These are phyloP conservation scores for Eupithecia centaureata DNA, from an alignment of 2,888 invertebrate species.

Conservation along the genomic window DNA sequence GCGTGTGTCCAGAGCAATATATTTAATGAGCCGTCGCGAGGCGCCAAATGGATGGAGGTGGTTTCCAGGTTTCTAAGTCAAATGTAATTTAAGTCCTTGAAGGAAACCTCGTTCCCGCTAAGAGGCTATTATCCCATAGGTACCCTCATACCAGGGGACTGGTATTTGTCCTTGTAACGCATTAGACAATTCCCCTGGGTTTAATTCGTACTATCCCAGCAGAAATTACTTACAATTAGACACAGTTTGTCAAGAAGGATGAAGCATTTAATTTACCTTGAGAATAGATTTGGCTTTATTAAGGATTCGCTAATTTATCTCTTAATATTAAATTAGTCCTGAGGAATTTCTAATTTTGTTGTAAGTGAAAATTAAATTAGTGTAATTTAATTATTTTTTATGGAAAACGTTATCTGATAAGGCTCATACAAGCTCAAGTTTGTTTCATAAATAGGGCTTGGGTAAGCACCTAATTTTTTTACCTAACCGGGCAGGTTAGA, in stretches of 20 bases:
- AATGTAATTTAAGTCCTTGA: not conserved
- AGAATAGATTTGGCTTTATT: conserved; percentile 13
- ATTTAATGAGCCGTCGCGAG: not conserved
- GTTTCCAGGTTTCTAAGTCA: not conserved
- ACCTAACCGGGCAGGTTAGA: too few species aligned
- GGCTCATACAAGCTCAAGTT: too few species aligned
- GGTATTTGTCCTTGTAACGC: conserved; percentile 5
- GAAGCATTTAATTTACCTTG: conserved; percentile 16
- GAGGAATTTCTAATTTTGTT: not conserved
- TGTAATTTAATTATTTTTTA: not conserved
- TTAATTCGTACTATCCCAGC: not conserved
- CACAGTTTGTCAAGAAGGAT: conserved; percentile 15
- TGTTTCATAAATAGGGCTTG: too few species aligned
- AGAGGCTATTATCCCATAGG: conserved; percentile 5
- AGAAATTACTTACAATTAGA: conserved; percentile 23
- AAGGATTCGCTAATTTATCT: conserved; percentile 7
- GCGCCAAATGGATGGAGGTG: not conserved
- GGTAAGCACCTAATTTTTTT: too few species aligned
- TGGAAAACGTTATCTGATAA: not conserved
- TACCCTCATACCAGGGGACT: not conserved
- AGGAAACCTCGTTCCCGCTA: not conserved
- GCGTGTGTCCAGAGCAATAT: not conserved
- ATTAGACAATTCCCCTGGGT: not conserved
- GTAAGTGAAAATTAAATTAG: not conserved
- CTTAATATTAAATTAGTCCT: too few species aligned